Conservation (phyloP, 2,113 vertebrate genomes). For the Thoracochromis brauschi region DNA sequence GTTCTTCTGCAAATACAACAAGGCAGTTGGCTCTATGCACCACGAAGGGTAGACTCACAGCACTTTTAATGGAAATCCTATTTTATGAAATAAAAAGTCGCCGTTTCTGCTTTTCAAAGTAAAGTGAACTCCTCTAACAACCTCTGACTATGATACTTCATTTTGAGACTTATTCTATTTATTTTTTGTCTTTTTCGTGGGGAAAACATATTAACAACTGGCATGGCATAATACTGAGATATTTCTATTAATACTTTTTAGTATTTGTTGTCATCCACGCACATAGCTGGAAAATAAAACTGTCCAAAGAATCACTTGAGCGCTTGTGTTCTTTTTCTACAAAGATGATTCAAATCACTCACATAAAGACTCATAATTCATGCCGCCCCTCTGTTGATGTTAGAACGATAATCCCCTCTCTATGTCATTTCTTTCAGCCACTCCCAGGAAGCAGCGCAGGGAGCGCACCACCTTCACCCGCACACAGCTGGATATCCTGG, state of each 20-base stretch:
- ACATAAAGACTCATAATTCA: background rate
- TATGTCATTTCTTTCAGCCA: conserved; percentile 52
- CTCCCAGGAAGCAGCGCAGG: conserved; percentile 78
- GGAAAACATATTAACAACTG: background rate
- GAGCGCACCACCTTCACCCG: conserved; percentile 82
- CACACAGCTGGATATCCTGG: conserved; percentile 81
- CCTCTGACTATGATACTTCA: background rate
- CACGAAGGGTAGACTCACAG: background rate
- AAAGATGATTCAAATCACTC: background rate
- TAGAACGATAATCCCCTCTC: background rate
- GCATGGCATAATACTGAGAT: fast-evolving
- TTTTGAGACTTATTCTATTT: background rate
- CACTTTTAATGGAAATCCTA: background rate
- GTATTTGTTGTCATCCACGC: background rate
- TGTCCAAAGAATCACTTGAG: background rate
- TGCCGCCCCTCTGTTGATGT: background rate
- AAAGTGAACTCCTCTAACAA: background rate
- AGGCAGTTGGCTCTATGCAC: background rate
- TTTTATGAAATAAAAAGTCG: background rate
- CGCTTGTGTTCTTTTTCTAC: background rate
- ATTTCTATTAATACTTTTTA: background rate
- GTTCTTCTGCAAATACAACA: background rate
- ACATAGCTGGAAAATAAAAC: background rate
- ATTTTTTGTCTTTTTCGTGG: background rate
- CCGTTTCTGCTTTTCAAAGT: background rate